Evolutionary conservation across 2,888 invertebrate species (phyloP), one percentile per base, ranked within the genome.

Genomic region (Orthosia incerta): DNA sequence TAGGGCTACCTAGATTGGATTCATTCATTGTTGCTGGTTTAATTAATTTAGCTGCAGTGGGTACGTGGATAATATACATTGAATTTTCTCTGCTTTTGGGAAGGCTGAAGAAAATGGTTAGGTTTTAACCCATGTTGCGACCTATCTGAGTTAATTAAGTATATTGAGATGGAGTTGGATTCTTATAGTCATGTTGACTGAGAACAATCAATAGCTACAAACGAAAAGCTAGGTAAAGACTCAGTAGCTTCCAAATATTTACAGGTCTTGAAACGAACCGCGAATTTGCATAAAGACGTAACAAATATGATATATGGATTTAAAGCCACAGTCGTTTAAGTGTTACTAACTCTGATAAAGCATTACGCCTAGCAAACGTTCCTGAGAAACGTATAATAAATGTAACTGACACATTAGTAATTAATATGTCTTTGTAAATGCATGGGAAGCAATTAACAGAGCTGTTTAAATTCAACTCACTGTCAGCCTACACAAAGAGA

Each of bases 31-130:
- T 74, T 79, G 56, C 64, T 59, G 64, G 39, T 81, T 83, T 83
- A 81, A 81, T 81, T 79, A 81, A 79, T 74, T 81, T 68, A 57
- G 50, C 53, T 83, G 80, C 75, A 74, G 59, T 68, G 31, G 53
- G 45, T 56, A 63, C 56, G 53, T 45, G 9, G 57, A 39, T 60
- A 69, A 65, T 55, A 65, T 31, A 64, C n/a, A n/a, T 50, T 51
- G 13, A 66, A 56, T 68, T 79, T 13, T 51, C 50, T 48, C 68
- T 59, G 26, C 23, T 73, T 46, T 79, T 71, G n/a, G 31, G 18
- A 13, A 50, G 20, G 16, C 15, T 13, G 4, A 50, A 31, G 18
- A 16, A 66, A 63, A 45, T 64, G 13, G 20, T n/a, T 12, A 13
- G 4, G 39, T 48, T 53, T 63, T 64, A 64, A 16, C n/a, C 16